Conservation (phyloP, 2,797 vertebrate genomes). For the Peromyscus nudipes region DNA sequence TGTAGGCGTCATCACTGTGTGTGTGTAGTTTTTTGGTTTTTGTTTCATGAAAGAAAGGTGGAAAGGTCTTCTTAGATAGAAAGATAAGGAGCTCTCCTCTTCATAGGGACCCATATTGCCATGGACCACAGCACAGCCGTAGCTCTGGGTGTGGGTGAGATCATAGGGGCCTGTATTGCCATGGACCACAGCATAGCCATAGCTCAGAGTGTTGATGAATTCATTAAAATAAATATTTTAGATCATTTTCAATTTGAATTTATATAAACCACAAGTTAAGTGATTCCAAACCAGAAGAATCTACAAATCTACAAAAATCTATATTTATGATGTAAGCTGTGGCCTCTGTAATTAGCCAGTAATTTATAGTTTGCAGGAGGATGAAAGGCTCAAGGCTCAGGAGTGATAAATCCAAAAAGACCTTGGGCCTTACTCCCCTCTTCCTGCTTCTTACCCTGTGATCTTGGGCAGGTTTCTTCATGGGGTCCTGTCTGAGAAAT, state of each 20-base stretch:
- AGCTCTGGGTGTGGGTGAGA: not conserved
- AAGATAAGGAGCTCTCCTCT: not conserved
- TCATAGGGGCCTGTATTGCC: not conserved
- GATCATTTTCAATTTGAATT: conserved; percentile 71
- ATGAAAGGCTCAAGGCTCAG: conserved; percentile 43
- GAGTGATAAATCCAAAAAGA: not conserved
- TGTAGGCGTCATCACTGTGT: not conserved
- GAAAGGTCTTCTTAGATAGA: conserved; percentile 6
- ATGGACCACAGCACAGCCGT: not conserved
- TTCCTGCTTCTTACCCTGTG: conserved; percentile 3
- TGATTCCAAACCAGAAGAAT: conserved; percentile 73
- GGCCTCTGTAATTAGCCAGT: conserved; percentile 59
- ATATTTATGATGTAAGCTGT: conserved; percentile 65
- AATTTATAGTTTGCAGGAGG: conserved; percentile 73
- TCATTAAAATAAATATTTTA: conserved; percentile 71
- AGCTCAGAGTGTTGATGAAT: conserved; percentile 23
- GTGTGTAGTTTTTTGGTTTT: not conserved
- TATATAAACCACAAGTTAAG: conserved; percentile 68
- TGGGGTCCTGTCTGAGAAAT: not conserved
- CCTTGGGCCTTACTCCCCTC: conserved; percentile 3
- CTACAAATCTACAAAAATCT: conserved; percentile 74
- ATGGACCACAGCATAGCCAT: not conserved
- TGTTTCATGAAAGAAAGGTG: not conserved
- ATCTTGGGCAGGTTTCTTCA: conserved; percentile 6
- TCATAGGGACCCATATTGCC: not conserved